Conservation (phyloP, 2,888 invertebrate species). For the Oxytorus armatus region DNA sequence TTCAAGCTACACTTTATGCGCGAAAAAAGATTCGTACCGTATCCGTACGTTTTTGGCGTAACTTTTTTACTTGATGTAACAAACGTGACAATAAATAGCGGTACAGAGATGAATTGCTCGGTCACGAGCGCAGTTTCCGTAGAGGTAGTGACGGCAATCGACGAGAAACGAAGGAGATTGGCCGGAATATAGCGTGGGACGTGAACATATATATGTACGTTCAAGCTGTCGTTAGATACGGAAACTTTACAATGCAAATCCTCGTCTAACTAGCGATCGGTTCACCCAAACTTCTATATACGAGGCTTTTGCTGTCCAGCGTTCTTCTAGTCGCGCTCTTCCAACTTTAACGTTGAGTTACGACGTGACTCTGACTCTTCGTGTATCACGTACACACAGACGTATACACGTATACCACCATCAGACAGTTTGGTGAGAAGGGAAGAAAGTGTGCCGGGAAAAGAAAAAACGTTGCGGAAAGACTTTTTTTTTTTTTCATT, state of each 20-base stretch:
- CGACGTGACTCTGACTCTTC: conserved; percentile 34
- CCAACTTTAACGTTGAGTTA: conserved; percentile 50
- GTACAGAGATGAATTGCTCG: conserved; percentile 42
- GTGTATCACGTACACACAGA: not conserved
- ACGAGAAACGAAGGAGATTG: conserved; percentile 50
- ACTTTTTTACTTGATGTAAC: conserved; percentile 12
- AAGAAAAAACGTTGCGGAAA: conserved; percentile 6
- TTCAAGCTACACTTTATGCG: too few species aligned
- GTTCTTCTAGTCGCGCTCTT: conserved; percentile 39
- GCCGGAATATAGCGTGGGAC: conserved; percentile 38
- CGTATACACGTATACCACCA: not conserved
- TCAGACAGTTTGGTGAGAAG: not conserved
- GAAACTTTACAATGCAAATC: conserved; percentile 66
- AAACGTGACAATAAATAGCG: conserved; percentile 45
- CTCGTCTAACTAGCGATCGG: conserved; percentile 62
- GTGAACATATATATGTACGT: conserved; percentile 39
- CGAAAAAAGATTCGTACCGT: too few species aligned
- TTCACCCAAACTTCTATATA: conserved; percentile 60
- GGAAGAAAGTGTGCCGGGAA: conserved; percentile 8
- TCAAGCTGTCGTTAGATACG: conserved; percentile 49
- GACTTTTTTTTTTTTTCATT: not conserved
- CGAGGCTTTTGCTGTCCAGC: conserved; percentile 39
- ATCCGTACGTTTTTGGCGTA: not conserved
- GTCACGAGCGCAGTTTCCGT: conserved; percentile 50
- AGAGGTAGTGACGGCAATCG: conserved; percentile 51